Conservation (phyloP, 2,888 invertebrate species). For the Nomada goodeniana region DNA sequence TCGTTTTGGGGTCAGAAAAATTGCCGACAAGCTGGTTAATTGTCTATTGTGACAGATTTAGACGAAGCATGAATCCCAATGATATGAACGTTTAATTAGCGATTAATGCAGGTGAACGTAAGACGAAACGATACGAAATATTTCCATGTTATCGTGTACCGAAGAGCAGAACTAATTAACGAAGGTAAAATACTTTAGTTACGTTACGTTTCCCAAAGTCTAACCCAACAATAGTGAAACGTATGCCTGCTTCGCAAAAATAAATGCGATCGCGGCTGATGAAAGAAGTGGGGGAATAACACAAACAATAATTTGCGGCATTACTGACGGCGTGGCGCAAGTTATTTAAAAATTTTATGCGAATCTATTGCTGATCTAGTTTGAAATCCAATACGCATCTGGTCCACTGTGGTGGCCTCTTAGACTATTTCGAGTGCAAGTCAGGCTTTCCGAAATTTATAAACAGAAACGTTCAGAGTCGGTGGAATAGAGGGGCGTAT, state of each 20-base stretch:
- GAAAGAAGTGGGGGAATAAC: neutral
- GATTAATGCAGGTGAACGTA: no score
- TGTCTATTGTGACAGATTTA: no score
- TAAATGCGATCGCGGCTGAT: neutral
- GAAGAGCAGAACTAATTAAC: no score
- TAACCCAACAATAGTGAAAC: no score
- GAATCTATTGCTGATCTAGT: conserved; percentile 54
- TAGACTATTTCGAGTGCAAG: conserved; percentile 81
- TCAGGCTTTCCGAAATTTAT: conserved; percentile 82
- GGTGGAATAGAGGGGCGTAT: conserved; percentile 72
- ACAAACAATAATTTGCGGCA: neutral
- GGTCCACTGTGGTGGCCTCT: conserved; percentile 67
- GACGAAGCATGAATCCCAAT: no score
- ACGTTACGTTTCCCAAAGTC: no score
- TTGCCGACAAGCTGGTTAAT: no score
- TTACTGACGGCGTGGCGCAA: neutral
- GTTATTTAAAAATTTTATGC: conserved; percentile 26
- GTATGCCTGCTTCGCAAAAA: neutral
- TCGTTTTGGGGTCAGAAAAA: neutral
- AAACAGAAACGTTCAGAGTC: conserved; percentile 75
- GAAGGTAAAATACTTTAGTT: no score
- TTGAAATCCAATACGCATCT: conserved; percentile 77
- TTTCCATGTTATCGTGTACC: no score
- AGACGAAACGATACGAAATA: no score
- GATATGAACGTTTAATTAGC: no score